Evolutionary conservation across 92 coral and sea anemone genomes (phyloP).

Genomic region (Plumapathes pennacea): DNA sequence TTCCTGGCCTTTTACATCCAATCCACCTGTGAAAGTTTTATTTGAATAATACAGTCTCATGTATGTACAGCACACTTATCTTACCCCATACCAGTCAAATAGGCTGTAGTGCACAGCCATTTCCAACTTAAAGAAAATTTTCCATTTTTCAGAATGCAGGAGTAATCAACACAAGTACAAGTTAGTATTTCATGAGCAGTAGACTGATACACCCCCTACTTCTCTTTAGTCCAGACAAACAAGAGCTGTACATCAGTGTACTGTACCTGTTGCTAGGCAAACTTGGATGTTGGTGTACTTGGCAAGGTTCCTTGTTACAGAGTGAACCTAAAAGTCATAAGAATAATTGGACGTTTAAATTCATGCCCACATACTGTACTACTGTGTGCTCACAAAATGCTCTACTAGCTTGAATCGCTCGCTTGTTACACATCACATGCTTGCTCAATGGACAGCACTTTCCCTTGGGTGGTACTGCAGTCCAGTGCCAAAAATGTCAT

Average conservation of each 20-base stretch:
- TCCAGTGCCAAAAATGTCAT: too few species aligned
- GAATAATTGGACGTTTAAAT: background rate
- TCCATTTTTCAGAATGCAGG: background rate
- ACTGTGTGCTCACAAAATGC: too few species aligned
- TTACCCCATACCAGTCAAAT: background rate
- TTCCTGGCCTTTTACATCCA: slow-evolving; percentile 85
- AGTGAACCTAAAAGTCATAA: slow-evolving; percentile 68
- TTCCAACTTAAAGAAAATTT: background rate
- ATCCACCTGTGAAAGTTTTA: slow-evolving; percentile 76
- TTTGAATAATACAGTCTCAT: too few species aligned
- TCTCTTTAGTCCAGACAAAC: background rate
- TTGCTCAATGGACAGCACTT: too few species aligned
- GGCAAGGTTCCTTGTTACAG: slow-evolving; percentile 73
- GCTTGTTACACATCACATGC: too few species aligned
- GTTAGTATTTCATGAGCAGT: background rate
- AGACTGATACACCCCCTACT: background rate
- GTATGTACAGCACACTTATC: background rate
- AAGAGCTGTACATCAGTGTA: background rate
- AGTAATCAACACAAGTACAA: background rate
- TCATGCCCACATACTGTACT: too few species aligned
- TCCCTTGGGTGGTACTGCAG: too few species aligned
- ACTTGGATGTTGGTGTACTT: slow-evolving; percentile 81
- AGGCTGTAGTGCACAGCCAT: background rate
- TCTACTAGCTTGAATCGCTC: too few species aligned
- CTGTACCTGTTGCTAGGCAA: slow-evolving; percentile 91